Percentiles rank a stretch among this genome's conserved stretches.
phyloP scores from a whole-genome alignment of 1,140 invertebrate species.

The Panonychus citri region DNA sequence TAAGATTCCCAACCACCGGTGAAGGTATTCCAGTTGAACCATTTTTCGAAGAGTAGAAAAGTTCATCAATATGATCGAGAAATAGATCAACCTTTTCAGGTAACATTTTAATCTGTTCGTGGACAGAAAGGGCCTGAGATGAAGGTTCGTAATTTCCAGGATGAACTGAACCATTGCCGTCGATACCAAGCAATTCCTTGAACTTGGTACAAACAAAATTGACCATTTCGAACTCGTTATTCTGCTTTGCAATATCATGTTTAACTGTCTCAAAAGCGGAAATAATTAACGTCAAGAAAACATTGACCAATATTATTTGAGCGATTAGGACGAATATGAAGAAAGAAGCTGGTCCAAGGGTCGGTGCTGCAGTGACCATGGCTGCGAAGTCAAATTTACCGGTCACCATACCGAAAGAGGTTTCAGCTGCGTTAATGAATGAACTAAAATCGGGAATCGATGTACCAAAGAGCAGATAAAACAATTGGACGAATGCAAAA shows the following conservation, averaged over 20 bases:
- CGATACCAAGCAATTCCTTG: slow-evolving; percentile 17
- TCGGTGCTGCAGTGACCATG: slow-evolving; percentile 23
- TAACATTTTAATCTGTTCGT: slow-evolving; percentile 21
- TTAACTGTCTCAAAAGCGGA: slow-evolving; percentile 26
- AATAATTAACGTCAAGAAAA: slow-evolving; percentile 33
- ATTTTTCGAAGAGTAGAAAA: slow-evolving; percentile 20
- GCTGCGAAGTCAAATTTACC: slow-evolving; percentile 30
- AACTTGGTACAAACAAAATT: slow-evolving; percentile 24
- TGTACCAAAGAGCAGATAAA: slow-evolving; percentile 28
- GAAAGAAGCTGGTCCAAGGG: slow-evolving; percentile 28
- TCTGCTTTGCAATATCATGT: slow-evolving; percentile 18
- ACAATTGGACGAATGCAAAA: slow-evolving; percentile 24
- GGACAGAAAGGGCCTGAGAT: slow-evolving; percentile 3
- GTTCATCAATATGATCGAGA: slow-evolving; percentile 24
- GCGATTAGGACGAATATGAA: slow-evolving; percentile 29
- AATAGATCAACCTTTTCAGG: slow-evolving; percentile 24
- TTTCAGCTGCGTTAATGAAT: slow-evolving; percentile 26
- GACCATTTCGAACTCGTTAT: slow-evolving; percentile 28
- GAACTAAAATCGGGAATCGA: slow-evolving; percentile 26
- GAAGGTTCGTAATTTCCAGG: background rate
- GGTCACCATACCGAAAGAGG: slow-evolving; percentile 30
- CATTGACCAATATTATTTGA: slow-evolving; percentile 31
- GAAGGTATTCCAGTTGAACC: background rate
- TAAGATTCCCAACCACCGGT: background rate
- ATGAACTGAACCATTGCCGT: slow-evolving; percentile 8